Evolutionary conservation across 1,140 invertebrate species (phyloP), one percentile per base, ranked within the genome.

Genomic region (Drosophila chauvacae): DNA sequence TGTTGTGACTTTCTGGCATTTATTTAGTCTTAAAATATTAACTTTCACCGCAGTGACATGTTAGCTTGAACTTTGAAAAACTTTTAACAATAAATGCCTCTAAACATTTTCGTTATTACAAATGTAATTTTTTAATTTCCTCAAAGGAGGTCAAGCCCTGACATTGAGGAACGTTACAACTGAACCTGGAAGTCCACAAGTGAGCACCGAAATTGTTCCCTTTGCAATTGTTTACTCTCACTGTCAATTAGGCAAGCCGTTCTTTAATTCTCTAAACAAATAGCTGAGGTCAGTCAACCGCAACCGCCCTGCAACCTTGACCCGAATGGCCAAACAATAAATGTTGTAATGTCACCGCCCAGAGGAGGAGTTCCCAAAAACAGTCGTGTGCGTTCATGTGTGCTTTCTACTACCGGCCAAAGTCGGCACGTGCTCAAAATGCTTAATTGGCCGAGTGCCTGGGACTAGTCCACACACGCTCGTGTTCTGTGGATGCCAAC

Each of bases 391-490:
- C 63, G 56, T 71, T 42, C 73, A 60, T 53, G 51, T 62, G 48
- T 82, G 59, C 41, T 42, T 63, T 77, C 42, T 60, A 39, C 59
- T 83, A 70, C 64, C 66, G 77, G 72, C 73, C 66, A 50, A 75
- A 61, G 60, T 48, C 62, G 76, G 66, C 58, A 87, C 83, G 84
- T 87, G 83, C 66, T 73, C 58, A 77, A 80, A 88, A 80, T 88
- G 63, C 63, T 68, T 87, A 80, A 87, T 87, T 87, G 80, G 44
- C 53, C 50, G 74, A 73, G 55, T 71, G 78, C 63, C 44, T 61
- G 44, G 56, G 57, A 63, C 62, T 45, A 26, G 20, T 37, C 63
- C 48, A 35, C 16, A 51, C 42, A 65, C 16, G 33, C 50, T 39
- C 4, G 65, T 23, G 18, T 39, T 45, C 23, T 50, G 47, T 37